A percentile compares a stretch with the other conserved stretches of the same genome.
Evolutionary conservation across 2,113 vertebrate genomes (phyloP).

Genomic region (Trichomycterus rosablanca): DNA sequence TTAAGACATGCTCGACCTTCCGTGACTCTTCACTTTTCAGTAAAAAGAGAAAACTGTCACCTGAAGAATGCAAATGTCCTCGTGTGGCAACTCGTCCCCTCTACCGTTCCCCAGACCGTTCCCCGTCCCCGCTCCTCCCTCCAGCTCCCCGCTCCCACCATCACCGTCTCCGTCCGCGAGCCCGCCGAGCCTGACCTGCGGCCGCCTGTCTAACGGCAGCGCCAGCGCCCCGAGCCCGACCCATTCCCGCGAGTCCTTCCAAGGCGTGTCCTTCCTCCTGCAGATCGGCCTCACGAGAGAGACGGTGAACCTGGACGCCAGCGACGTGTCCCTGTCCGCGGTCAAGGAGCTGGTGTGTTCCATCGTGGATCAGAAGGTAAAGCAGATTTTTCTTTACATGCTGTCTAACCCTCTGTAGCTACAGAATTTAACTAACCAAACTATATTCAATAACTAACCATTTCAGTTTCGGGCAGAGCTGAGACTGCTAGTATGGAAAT

Average conservation of each 20-base stretch:
- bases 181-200: slow-evolving; percentile 76
- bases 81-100: slow-evolving; percentile 82
- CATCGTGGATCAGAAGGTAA: slow-evolving; percentile 98
- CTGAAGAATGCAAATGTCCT: slow-evolving; percentile 90
- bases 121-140: slow-evolving; percentile 73
- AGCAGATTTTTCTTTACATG: no score
- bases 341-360: slow-evolving; percentile 96
- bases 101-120: slow-evolving; percentile 87
- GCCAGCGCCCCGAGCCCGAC: slow-evolving; percentile 84
- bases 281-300: slow-evolving; percentile 95
- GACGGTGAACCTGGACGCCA: slow-evolving; percentile 87
- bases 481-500: no score
- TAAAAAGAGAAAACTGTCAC: slow-evolving; percentile 17
- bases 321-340: slow-evolving; percentile 85
- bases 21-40: background rate
- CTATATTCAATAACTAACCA: no score
- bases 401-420: background rate
- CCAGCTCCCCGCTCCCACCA: slow-evolving; percentile 66
- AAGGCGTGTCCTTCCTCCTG: slow-evolving; percentile 89
- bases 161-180: slow-evolving; percentile 72
- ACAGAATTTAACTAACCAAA: no score
- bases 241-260: slow-evolving; percentile 85
- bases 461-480: no score
- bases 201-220: slow-evolving; percentile 89
- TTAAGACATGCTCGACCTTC: no score